Evolutionary conservation across 2,113 vertebrate species (phyloP).

Genomic region (Cryptomyrus ogoouensis): DNA sequence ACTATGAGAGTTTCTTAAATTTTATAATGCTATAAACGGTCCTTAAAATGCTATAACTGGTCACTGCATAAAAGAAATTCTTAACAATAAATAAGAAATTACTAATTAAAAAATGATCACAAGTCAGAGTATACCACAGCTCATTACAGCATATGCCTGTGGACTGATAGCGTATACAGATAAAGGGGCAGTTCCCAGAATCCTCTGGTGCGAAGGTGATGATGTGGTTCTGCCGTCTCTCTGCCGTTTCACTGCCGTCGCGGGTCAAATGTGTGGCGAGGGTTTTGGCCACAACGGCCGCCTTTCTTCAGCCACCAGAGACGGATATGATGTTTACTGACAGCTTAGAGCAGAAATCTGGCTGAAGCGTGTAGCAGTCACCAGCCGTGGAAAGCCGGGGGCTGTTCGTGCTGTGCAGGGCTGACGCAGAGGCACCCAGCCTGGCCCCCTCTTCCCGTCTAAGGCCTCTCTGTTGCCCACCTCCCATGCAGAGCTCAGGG

Average conservation of each 20-base stretch:
- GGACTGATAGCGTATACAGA: neutral
- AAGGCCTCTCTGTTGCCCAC: neutral
- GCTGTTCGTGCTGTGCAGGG: neutral
- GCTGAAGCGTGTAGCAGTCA: neutral
- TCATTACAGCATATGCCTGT: neutral
- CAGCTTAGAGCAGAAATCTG: constrained; percentile 25
- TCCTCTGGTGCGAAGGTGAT: neutral
- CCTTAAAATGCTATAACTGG: constrained; percentile 5
- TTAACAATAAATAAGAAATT: neutral
- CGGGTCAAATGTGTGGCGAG: neutral
- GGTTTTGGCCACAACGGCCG: neutral
- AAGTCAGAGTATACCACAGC: neutral
- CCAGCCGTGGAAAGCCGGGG: neutral
- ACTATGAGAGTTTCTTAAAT: constrained; percentile 47
- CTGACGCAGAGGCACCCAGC: neutral
- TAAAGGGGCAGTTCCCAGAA: neutral
- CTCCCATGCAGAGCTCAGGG: neutral
- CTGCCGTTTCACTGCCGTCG: neutral
- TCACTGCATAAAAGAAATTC: neutral
- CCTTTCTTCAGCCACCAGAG: neutral
- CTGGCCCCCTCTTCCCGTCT: neutral
- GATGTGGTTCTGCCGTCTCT: neutral
- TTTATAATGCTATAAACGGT: constrained; percentile 27
- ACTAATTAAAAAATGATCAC: neutral
- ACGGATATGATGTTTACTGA: constrained; percentile 12